These are phyloP conservation scores for Oxyteleia sp. DNA, from an alignment of 2,888 invertebrate genomes.

Conservation along the genomic window DNA sequence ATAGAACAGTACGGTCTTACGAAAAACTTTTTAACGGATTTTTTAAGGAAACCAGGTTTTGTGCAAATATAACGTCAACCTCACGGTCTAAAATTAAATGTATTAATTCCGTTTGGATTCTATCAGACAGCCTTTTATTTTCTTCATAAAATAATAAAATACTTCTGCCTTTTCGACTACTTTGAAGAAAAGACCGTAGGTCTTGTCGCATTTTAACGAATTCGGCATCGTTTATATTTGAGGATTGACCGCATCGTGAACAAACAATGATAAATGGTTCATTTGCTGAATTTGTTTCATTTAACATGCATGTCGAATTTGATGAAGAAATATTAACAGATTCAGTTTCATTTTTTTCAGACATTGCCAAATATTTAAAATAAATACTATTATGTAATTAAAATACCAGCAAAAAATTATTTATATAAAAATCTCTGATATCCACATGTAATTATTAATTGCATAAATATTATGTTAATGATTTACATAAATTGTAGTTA, in stretches of 20 bases:
- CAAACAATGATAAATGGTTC: background rate
- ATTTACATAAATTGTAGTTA: too few species aligned
- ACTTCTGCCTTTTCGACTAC: background rate
- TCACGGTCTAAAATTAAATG: slow-evolving; percentile 20
- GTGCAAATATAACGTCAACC: slow-evolving; percentile 10
- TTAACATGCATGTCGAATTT: too few species aligned
- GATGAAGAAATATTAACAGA: too few species aligned
- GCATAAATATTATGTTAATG: too few species aligned
- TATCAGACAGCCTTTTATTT: slow-evolving; percentile 6
- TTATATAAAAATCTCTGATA: too few species aligned
- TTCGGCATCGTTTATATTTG: background rate
- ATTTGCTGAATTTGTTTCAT: too few species aligned
- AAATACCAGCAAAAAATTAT: too few species aligned
- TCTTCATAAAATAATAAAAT: slow-evolving; percentile 26
- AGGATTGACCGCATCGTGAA: background rate
- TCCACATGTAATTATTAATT: too few species aligned
- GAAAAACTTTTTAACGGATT: slow-evolving; percentile 15
- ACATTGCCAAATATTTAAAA: too few species aligned
- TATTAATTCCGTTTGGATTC: background rate
- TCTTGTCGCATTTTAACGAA: slow-evolving; percentile 1
- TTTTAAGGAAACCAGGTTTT: slow-evolving; percentile 4
- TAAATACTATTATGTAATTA: too few species aligned
- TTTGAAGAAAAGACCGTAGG: slow-evolving; percentile 1
- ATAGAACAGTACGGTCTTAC: background rate
- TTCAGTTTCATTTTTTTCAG: too few species aligned